Evolutionary conservation across 1,140 invertebrate species (phyloP).

Genomic region (Diabrotica undecimpunctata): DNA sequence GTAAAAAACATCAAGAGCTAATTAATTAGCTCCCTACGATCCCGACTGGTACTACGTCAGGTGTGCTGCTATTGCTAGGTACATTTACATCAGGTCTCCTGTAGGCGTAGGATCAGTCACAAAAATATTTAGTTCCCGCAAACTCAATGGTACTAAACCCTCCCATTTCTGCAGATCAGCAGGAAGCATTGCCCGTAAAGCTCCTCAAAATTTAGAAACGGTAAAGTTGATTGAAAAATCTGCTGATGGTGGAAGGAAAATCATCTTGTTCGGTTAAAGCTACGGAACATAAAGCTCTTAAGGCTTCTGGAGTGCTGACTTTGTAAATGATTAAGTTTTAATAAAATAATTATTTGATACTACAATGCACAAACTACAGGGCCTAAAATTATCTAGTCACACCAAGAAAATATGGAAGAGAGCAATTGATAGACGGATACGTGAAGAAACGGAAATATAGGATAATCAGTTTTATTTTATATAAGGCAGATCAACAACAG

Average conservation of each 20-base stretch:
- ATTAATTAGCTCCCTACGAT: conserved; percentile 96
- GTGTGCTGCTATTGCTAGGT: conserved; percentile 87
- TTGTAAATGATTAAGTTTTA: conserved; percentile 30
- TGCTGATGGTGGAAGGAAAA: background rate
- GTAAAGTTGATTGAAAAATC: background rate
- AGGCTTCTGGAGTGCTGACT: conserved; percentile 38
- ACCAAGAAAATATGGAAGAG: too few species aligned
- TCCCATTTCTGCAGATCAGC: conserved; percentile 91
- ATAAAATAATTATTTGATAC: conserved; percentile 27
- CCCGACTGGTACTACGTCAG: conserved; percentile 97
- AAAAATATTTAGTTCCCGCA: conserved; percentile 94
- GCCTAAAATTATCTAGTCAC: too few species aligned
- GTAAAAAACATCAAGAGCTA: conserved; percentile 94
- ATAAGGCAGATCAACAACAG: too few species aligned
- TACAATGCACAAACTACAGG: too few species aligned
- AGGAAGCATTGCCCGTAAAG: background rate
- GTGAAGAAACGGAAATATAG: too few species aligned
- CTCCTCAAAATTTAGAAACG: background rate
- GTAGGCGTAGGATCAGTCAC: conserved; percentile 92
- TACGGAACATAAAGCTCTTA: conserved; percentile 54
- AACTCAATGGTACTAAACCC: conserved; percentile 91
- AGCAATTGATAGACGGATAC: too few species aligned
- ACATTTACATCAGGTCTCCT: conserved; percentile 92
- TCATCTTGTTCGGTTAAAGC: conserved; percentile 82
- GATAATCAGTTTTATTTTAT: too few species aligned